Percentiles rank a stretch among this genome's conserved stretches.
Conservation (phyloP, 2,888 invertebrate species). For the Cephus pygmeus region DNA sequence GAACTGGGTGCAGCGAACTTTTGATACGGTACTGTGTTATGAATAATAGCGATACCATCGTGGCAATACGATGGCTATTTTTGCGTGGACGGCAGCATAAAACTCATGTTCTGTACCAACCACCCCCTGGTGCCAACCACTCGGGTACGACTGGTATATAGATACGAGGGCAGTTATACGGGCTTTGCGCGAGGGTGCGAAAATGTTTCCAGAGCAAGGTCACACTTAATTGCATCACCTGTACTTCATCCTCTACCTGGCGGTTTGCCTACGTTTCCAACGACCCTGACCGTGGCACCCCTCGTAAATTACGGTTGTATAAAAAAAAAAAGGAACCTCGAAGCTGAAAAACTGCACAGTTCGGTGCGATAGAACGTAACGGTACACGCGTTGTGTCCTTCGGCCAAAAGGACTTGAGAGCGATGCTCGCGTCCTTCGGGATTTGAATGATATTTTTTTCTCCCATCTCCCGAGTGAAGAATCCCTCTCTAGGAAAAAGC, state of each 20-base stretch:
- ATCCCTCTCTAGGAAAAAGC: not conserved
- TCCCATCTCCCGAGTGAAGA: not conserved
- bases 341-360: constrained; percentile 44
- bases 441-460: constrained; percentile 4
- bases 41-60: not conserved
- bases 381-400: constrained; percentile 30
- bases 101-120: not conserved
- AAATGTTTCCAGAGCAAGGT: constrained; percentile 61
- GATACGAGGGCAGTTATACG: not conserved
- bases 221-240: constrained; percentile 61
- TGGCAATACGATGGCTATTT: not conserved
- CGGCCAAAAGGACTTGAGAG: not conserved
- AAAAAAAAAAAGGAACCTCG: constrained; percentile 36
- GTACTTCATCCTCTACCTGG: constrained; percentile 40
- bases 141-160: not conserved
- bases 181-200: constrained; percentile 39
- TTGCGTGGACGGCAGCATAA: not conserved
- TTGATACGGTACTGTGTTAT: not conserved
- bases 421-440: constrained; percentile 31
- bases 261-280: constrained; percentile 29
- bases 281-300: constrained; percentile 41
- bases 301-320: constrained; percentile 46
- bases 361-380: constrained; percentile 50
- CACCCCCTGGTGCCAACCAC: not conserved
- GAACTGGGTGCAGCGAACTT: not conserved